Evolutionary conservation across 2,888 invertebrate genomes (phyloP), one percentile per base, ranked within the genome.

Genomic region (Harmothoe impar): DNA sequence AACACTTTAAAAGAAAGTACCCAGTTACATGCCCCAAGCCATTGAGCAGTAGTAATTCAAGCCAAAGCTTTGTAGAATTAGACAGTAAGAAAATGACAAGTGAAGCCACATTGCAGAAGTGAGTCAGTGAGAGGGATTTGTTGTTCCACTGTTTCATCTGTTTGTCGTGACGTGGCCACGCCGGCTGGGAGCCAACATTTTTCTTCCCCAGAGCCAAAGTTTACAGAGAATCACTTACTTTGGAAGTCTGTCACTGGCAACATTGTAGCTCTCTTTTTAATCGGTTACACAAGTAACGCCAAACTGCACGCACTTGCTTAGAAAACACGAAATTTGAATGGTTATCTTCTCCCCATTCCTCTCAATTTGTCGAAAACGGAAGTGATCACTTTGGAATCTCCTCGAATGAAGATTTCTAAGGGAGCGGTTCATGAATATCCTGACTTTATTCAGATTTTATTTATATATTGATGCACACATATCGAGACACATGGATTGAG

Each of bases 241-340:
- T 96, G 96, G 92, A 96, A 95, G 93, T 96, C 96, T 89, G 96
- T 95, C 35, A 96, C 94, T 93, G 96, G 95, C 93, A 96, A 95
- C 96, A 96, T 96, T 5, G 17, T 43, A 20, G 25, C 35, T 81
- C 5, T 43, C 35, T 81, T 81, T 20, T 3, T 90, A 90, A 35
- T n/a, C 20, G 43, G 10, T 35, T 23, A 81, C 35, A 33, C 43
- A n/a, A n/a, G 23, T 81, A 35, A 35, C 25, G 12, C 5, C 3
- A 81, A 35, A 81, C 3, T 23, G 17, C 81, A 43, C 7, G 43
- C 33, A 43, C 0, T 81, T 15, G 43, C 43, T 81, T 31, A 12
- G 35, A 81, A 43, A 35, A 81, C 17, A 33, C 81, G 81, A 81
- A 81, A 81, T 35, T 77, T 77, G 31, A 25, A 17, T 81, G 43